A percentile compares a stretch with the other conserved stretches of the same genome.
Conservation (phyloP, 2,888 invertebrate species). For the Copidosoma aretas region DNA sequence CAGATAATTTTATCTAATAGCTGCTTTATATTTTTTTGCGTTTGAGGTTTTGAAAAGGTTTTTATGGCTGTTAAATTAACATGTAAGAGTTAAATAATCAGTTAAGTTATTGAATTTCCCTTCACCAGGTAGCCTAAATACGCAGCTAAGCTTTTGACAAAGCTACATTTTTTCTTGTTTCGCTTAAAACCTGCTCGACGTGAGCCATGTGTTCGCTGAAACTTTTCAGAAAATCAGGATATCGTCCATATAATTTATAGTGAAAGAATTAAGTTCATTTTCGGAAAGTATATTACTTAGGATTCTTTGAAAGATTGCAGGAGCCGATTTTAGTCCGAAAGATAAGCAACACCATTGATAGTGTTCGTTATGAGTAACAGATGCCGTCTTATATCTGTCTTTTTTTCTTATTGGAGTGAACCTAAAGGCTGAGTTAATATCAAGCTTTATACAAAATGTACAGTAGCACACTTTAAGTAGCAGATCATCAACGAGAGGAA, state of each 20-base stretch:
- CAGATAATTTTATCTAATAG: slow-evolving; percentile 38
- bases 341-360: slow-evolving; percentile 33
- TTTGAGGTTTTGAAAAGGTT: slow-evolving; percentile 36
- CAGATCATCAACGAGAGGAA: slow-evolving; percentile 44
- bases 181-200: slow-evolving; percentile 22
- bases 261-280: slow-evolving; percentile 22
- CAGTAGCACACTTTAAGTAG: slow-evolving; percentile 38
- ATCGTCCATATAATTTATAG: slow-evolving; percentile 41
- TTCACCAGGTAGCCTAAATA: slow-evolving; percentile 37
- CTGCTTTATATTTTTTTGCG: slow-evolving; percentile 27
- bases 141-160: slow-evolving; percentile 34
- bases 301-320: slow-evolving; percentile 40
- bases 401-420: slow-evolving; percentile 40
- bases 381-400: slow-evolving; percentile 42
- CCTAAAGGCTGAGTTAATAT: slow-evolving; percentile 48
- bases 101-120: slow-evolving; percentile 23
- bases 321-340: slow-evolving; percentile 36
- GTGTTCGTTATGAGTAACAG: slow-evolving; percentile 37
- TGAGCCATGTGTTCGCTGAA: slow-evolving; percentile 42
- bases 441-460: slow-evolving; percentile 40
- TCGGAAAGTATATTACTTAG: slow-evolving; percentile 35
- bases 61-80: slow-evolving; percentile 42
- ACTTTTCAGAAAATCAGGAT: slow-evolving; percentile 43
- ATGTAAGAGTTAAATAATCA: slow-evolving; percentile 36
- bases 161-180: slow-evolving; percentile 36